Conservation (phyloP, 2,888 invertebrate species). For the Dermolepida albohirtum region DNA sequence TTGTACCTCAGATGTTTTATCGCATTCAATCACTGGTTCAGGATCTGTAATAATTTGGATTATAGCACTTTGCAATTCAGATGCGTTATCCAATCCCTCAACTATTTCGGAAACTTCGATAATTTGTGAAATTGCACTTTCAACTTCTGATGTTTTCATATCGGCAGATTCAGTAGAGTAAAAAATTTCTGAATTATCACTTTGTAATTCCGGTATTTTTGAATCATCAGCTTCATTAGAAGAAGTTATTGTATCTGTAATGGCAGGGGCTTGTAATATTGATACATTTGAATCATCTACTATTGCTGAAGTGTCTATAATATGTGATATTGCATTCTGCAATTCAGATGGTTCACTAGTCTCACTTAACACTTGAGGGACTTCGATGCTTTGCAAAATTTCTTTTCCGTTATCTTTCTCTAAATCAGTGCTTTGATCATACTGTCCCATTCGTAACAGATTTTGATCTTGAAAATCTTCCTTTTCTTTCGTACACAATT, state of each 20-base stretch:
- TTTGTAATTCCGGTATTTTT: not conserved
- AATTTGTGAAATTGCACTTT: conserved; percentile 27
- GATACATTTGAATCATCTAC: conserved; percentile 9
- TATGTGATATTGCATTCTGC: conserved; percentile 37
- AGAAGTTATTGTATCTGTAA: not conserved
- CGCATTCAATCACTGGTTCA: not conserved
- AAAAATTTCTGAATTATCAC: too few species aligned
- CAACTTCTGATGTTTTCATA: conserved; percentile 11
- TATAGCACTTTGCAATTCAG: conserved; percentile 21
- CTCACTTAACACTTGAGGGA: not conserved
- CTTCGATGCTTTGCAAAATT: not conserved
- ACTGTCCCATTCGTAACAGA: not conserved
- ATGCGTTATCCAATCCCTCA: not conserved
- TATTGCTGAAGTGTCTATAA: conserved; percentile 4
- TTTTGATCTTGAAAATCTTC: not conserved
- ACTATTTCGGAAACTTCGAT: conserved; percentile 17
- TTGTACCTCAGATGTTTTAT: not conserved
- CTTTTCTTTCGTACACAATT: not conserved
- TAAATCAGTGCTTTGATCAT: not conserved
- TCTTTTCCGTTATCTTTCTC: conserved; percentile 15
- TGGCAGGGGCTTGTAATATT: not conserved
- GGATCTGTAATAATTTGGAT: not conserved
- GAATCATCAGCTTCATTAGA: conserved; percentile 7
- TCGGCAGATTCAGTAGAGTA: not conserved
- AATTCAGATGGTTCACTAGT: conserved; percentile 14